Conservation (phyloP, 2,113 vertebrate genomes). For the Natator depressus region DNA sequence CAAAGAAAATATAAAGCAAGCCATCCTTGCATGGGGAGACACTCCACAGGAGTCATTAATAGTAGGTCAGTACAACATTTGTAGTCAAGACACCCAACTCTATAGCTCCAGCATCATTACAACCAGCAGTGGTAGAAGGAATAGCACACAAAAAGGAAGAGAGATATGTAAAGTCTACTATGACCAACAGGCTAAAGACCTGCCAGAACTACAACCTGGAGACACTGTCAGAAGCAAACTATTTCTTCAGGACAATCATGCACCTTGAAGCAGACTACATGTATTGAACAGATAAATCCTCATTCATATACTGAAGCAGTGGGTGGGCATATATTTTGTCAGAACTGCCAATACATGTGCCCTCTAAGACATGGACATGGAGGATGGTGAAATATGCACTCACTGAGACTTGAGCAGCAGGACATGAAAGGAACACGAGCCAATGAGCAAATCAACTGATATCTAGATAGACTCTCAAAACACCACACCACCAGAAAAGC, state of each 20-base stretch:
- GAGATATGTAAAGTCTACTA: background rate
- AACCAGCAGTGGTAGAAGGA: background rate
- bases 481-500: background rate
- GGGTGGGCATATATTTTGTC: background rate
- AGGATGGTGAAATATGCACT: background rate
- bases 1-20: background rate
- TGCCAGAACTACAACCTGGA: background rate
- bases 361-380: background rate
- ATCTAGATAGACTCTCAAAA: background rate
- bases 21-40: background rate
- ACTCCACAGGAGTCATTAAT: rapidly evolving
- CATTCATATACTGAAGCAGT: background rate
- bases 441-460: background rate
- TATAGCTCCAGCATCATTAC: background rate
- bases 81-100: rapidly evolving
- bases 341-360: background rate
- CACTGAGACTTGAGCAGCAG: background rate
- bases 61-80: rapidly evolving
- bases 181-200: background rate
- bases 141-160: background rate
- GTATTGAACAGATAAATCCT: background rate
- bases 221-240: background rate
- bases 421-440: background rate
- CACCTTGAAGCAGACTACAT: background rate
- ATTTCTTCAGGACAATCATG: background rate